A percentile compares a stretch with the other conserved stretches of the same genome.
Conservation (phyloP, 2,888 invertebrate genomes). For the Drosophila picticornis region DNA sequence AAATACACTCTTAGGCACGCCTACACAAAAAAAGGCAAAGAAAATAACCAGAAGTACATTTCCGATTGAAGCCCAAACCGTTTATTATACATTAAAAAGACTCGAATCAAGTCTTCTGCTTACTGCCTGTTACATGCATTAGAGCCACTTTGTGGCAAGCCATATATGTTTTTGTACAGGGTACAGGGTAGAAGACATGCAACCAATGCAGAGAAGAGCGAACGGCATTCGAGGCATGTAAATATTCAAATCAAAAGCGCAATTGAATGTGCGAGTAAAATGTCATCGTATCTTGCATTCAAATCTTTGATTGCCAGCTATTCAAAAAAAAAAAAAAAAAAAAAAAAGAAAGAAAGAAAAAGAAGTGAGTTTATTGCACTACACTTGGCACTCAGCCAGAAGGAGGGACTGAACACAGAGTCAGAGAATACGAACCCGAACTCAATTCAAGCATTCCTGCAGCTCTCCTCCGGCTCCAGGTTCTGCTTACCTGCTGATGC, state of each 20-base stretch:
- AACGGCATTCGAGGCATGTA: conserved; percentile 63
- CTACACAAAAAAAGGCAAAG: neutral
- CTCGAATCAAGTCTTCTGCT: neutral
- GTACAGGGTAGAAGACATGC: neutral
- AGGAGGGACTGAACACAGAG: conserved; percentile 3
- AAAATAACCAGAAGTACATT: neutral
- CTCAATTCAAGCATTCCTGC: conserved; percentile 62
- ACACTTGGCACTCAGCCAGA: conserved; percentile 78
- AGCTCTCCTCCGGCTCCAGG: conserved; percentile 19
- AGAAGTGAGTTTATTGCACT: conserved; percentile 76
- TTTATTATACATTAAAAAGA: neutral
- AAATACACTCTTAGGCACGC: too few species aligned
- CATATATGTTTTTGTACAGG: neutral
- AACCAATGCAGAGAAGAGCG: neutral
- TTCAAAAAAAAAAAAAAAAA: conserved; percentile 60
- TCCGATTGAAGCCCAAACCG: neutral
- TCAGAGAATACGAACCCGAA: conserved; percentile 12
- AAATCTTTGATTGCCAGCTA: conserved; percentile 79
- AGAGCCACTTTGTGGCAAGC: neutral
- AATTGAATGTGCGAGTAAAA: conserved; percentile 81
- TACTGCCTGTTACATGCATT: neutral
- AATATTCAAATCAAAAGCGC: conserved; percentile 82
- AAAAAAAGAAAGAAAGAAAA: too few species aligned
- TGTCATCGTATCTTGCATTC: conserved; percentile 81
- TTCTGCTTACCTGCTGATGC: conserved; percentile 19